Conservation (phyloP, 2,888 invertebrate genomes). For the Tetropium fuscum region DNA sequence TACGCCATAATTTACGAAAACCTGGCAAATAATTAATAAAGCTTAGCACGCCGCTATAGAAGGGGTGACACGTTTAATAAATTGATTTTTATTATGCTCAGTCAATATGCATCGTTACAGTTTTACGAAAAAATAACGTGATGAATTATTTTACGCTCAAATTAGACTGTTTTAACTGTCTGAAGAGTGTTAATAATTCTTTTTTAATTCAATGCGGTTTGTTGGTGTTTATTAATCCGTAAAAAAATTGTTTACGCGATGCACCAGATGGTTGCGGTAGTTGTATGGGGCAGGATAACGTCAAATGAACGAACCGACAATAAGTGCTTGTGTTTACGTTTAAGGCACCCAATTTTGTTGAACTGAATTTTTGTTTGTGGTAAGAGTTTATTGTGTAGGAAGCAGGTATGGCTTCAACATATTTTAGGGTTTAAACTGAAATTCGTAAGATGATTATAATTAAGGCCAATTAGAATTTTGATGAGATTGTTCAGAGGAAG, state of each 20-base stretch:
- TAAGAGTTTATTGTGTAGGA: not conserved
- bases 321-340: conserved; percentile 1
- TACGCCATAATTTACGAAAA: conserved; percentile 49
- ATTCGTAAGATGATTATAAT: too few species aligned
- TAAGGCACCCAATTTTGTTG: not conserved
- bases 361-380: not conserved
- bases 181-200: conserved; percentile 12
- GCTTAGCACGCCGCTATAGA: conserved; percentile 42
- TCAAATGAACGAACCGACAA: conserved; percentile 1
- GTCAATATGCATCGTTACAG: conserved; percentile 28
- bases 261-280: conserved; percentile 16
- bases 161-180: conserved; percentile 5
- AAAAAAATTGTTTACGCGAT: conserved; percentile 9
- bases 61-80: conserved; percentile 48
- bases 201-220: conserved; percentile 3
- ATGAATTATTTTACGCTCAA: conserved; percentile 9
- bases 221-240: conserved; percentile 7
- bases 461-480: too few species aligned
- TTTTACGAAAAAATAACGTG: conserved; percentile 5
- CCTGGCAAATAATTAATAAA: conserved; percentile 50
- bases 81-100: conserved; percentile 45
- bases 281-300: conserved; percentile 16
- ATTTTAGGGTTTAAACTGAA: too few species aligned
- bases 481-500: too few species aligned
- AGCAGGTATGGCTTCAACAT: not conserved